Conservation (phyloP, 30 jellyfish, hydroid and myxozoan species). For the Aurelia sp. region DNA sequence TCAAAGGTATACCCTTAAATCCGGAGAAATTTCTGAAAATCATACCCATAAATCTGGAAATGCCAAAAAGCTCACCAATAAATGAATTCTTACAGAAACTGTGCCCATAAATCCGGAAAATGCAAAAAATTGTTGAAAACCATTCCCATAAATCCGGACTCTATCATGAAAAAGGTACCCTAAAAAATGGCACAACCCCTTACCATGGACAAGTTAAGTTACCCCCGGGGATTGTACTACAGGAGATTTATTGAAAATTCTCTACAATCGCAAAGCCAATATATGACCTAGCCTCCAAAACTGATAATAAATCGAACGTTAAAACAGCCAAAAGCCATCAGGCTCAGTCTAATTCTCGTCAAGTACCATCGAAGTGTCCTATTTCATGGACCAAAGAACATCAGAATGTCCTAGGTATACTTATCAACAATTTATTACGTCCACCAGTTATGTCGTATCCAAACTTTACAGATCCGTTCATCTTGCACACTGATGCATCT, state of each 20-base stretch:
- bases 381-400: conserved; percentile 31
- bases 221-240: too few relatives aligned
- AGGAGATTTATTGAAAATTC: conserved; percentile 31
- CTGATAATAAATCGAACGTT: not conserved
- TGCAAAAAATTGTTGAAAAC: too few relatives aligned
- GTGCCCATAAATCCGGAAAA: too few relatives aligned
- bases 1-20: too few relatives aligned
- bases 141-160: too few relatives aligned
- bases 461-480: conserved; percentile 7
- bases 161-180: too few relatives aligned
- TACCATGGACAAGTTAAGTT: too few relatives aligned
- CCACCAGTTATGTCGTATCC: conserved; percentile 65
- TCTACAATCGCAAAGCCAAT: conserved; percentile 42
- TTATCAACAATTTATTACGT: not conserved
- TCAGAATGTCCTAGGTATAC: conserved; percentile 2
- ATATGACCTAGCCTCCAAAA: not conserved
- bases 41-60: too few relatives aligned
- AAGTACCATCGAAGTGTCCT: conserved; percentile 8
- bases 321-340: not conserved
- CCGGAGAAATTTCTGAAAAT: too few relatives aligned
- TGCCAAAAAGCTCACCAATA: too few relatives aligned
- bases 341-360: not conserved
- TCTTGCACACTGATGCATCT: conserved; percentile 61
- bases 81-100: too few relatives aligned
- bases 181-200: too few relatives aligned